A percentile compares a stretch with the other conserved stretches of the same genome.
phyloP scores from a whole-genome alignment of 1,140 invertebrate genomes.

The Brachionus manjavacas region DNA sequence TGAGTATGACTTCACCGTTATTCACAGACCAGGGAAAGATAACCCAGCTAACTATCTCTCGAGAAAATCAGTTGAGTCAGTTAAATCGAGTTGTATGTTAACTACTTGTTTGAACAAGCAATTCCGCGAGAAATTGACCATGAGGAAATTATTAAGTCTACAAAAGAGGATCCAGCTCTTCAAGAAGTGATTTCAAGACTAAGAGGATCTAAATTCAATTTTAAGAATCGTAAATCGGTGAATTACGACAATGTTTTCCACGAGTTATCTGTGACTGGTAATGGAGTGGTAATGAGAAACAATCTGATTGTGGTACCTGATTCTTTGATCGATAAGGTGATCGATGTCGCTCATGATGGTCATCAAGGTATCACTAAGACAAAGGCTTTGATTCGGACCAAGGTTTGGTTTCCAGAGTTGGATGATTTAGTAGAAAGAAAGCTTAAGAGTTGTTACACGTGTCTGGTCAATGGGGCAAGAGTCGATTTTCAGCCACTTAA shows the following conservation, averaged over 20 bases:
- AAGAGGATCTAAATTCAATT: neutral
- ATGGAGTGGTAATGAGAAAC: conserved; percentile 42
- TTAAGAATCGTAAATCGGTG: neutral
- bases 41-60: neutral
- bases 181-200: neutral
- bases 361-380: conserved; percentile 46
- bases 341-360: conserved; percentile 44
- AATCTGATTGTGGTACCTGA: conserved; percentile 45
- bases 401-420: conserved; percentile 45
- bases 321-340: conserved; percentile 39
- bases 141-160: neutral
- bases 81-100: neutral
- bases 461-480: conserved; percentile 42
- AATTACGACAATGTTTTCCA: neutral
- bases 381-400: conserved; percentile 44
- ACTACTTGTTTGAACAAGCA: neutral
- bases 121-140: neutral
- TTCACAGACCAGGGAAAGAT: neutral
- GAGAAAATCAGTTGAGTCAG: neutral
- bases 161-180: neutral
- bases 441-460: conserved; percentile 44
- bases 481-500: conserved; percentile 45
- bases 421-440: conserved; percentile 44
- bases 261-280: neutral
- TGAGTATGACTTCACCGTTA: neutral